Evolutionary conservation across 2,113 vertebrate species (phyloP).

Genomic region (Felis chaus): DNA sequence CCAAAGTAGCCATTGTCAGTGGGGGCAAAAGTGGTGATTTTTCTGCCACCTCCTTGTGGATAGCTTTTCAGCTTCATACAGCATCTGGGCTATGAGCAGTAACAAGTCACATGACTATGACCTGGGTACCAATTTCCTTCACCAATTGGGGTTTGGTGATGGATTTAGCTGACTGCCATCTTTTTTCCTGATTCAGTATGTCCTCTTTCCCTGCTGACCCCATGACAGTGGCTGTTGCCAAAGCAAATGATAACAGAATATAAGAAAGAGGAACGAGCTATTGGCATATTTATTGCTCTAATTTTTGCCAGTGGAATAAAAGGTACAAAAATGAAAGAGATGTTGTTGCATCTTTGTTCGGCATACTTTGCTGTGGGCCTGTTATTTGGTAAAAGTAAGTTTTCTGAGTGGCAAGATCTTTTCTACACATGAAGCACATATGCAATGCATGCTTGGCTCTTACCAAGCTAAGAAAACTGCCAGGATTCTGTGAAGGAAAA

Average conservation of each 20-base stretch:
- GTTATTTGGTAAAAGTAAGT: slow-evolving; percentile 32
- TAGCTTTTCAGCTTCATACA: background rate
- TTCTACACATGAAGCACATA: slow-evolving; percentile 36
- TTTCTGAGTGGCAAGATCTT: slow-evolving; percentile 40
- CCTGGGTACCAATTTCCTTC: slow-evolving; percentile 51
- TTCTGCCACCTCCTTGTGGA: background rate
- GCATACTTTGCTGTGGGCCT: slow-evolving; percentile 24
- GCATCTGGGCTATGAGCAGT: background rate
- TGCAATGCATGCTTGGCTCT: background rate
- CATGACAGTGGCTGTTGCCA: slow-evolving; percentile 72
- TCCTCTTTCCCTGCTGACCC: slow-evolving; percentile 68
- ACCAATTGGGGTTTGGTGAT: slow-evolving; percentile 57
- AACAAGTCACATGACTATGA: slow-evolving; percentile 59
- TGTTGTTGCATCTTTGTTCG: slow-evolving; percentile 63
- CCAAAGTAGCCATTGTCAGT: background rate
- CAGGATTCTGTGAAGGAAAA: background rate
- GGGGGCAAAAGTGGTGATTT: background rate
- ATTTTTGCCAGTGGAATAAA: slow-evolving; percentile 49
- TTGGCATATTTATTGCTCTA: slow-evolving; percentile 72
- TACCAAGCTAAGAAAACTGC: background rate
- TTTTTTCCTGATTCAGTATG: slow-evolving; percentile 64
- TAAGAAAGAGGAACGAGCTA: slow-evolving; percentile 72
- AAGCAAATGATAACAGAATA: slow-evolving; percentile 80
- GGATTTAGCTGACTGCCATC: slow-evolving; percentile 65
- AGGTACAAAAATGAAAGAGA: slow-evolving; percentile 46